These are phyloP conservation scores for Aleiodes testaceus DNA, from an alignment of 2,888 invertebrate genomes.

Conservation along the genomic window DNA sequence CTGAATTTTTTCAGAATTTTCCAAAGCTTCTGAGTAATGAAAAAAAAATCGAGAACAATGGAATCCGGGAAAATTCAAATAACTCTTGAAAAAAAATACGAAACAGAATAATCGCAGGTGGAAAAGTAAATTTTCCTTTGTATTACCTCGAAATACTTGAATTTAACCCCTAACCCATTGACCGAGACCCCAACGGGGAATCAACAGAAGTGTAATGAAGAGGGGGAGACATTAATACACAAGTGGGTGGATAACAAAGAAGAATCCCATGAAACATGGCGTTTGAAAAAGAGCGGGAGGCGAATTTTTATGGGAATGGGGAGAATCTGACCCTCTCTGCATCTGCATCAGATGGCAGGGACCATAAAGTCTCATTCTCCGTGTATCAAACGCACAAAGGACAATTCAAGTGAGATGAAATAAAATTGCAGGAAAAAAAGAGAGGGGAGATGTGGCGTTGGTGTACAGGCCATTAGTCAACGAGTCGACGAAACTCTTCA, in stretches of 20 bases:
- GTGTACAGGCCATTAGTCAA: conserved; percentile 46
- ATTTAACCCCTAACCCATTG: conserved; percentile 28
- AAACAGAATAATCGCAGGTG: conserved; percentile 13
- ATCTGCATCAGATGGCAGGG: conserved; percentile 6
- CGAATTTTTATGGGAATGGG: neutral
- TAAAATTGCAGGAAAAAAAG: neutral
- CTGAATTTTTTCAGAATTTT: no score
- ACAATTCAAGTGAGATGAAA: conserved; percentile 35
- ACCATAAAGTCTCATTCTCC: neutral
- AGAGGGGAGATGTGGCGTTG: conserved; percentile 19
- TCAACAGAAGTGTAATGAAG: conserved; percentile 10
- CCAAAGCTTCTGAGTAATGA: no score
- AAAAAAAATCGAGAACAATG: no score
- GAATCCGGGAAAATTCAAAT: neutral
- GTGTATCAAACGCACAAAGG: conserved; percentile 27
- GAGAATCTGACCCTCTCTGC: neutral
- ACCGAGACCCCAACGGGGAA: conserved; percentile 8
- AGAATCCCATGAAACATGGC: conserved; percentile 1
- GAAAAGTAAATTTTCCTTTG: neutral
- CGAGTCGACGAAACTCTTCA: conserved; percentile 44
- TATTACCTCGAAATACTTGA: conserved; percentile 18
- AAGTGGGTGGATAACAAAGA: conserved; percentile 31
- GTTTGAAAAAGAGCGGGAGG: neutral
- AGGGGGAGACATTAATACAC: neutral
- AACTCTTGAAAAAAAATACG: conserved; percentile 1